Conservation (phyloP, 2,797 vertebrate genomes). For the Sibirionetta formosa region DNA sequence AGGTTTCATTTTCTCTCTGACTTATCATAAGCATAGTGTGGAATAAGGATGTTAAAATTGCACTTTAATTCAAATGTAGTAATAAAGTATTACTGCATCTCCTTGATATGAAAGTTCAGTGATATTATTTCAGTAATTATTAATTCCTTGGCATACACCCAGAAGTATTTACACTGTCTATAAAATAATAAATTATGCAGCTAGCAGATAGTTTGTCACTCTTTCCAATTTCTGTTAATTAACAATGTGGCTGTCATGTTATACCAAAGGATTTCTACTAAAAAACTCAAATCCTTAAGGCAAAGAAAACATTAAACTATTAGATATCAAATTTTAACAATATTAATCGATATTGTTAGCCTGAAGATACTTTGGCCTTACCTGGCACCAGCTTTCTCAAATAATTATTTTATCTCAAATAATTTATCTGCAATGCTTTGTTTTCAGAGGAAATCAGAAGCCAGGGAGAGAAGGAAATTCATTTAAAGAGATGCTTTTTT, state of each 20-base stretch:
- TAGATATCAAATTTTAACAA: constrained; percentile 47
- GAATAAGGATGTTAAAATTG: constrained; percentile 9
- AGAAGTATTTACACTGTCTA: constrained; percentile 54
- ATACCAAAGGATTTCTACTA: constrained; percentile 5
- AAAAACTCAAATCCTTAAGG: background rate
- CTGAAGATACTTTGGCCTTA: constrained; percentile 39
- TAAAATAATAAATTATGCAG: constrained; percentile 61
- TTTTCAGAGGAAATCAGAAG: constrained; percentile 48
- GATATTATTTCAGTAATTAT: constrained; percentile 42
- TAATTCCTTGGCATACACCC: constrained; percentile 52
- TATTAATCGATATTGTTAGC: constrained; percentile 56
- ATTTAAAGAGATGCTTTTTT: background rate
- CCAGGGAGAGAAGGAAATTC: background rate
- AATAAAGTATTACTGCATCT: constrained; percentile 24
- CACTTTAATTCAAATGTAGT: constrained; percentile 43
- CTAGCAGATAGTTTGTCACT: background rate
- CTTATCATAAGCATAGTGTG: background rate
- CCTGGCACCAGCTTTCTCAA: constrained; percentile 10
- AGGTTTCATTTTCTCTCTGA: background rate
- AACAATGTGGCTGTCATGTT: constrained; percentile 14
- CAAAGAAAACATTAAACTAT: background rate
- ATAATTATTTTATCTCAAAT: constrained; percentile 38
- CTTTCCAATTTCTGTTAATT: constrained; percentile 45
- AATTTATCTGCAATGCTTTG: background rate
- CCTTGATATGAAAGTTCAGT: constrained; percentile 13